phyloP scores from a whole-genome alignment of 1,140 invertebrate genomes.

The Phymastichus coffea region DNA sequence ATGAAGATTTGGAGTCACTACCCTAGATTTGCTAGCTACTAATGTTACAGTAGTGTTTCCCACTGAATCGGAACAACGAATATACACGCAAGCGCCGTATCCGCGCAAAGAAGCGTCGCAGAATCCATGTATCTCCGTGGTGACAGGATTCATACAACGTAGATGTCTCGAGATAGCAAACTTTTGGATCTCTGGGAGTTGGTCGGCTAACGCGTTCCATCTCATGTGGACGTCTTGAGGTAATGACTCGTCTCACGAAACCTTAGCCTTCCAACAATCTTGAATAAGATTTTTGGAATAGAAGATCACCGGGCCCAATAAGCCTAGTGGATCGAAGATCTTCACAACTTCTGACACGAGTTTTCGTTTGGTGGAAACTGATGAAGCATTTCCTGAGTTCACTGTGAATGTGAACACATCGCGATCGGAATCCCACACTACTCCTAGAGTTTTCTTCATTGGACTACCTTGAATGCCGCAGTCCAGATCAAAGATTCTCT shows the following conservation, averaged over 20 bases:
- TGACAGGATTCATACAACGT: background rate
- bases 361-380: background rate
- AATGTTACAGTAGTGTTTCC: background rate
- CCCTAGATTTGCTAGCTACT: conserved; percentile 16
- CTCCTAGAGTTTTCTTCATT: too few species aligned
- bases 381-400: too few species aligned
- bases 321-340: background rate
- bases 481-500: too few species aligned
- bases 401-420: too few species aligned
- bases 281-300: too few species aligned
- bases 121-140: conserved; percentile 23
- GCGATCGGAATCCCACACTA: too few species aligned
- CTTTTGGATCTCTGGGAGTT: background rate
- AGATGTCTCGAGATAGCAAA: conserved; percentile 1
- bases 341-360: background rate
- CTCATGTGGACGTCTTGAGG: too few species aligned
- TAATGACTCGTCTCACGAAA: too few species aligned
- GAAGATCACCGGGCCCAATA: background rate
- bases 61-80: background rate
- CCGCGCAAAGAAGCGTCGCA: conserved; percentile 23
- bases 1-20: conserved; percentile 10
- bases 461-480: too few species aligned
- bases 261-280: too few species aligned
- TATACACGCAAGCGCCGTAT: conserved; percentile 13
- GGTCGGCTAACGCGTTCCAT: conserved; percentile 13